Conservation (phyloP, 1,140 invertebrate genomes). For the Pristionchus pacificus region DNA sequence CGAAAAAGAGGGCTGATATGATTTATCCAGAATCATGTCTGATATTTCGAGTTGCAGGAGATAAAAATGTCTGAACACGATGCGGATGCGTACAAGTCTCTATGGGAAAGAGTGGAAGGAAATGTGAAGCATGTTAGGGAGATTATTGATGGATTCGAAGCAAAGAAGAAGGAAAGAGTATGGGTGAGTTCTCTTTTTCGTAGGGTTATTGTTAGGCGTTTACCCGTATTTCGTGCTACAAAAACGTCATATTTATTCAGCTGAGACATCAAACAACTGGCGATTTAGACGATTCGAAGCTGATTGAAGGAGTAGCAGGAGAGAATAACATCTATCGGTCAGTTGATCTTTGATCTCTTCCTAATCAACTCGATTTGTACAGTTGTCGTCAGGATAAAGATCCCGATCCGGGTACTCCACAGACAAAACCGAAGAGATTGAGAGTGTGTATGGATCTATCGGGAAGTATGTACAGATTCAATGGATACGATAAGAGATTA, state of each 20-base stretch:
- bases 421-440: conserved; percentile 82
- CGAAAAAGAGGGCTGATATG: too few species aligned
- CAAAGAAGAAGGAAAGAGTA: conserved; percentile 84
- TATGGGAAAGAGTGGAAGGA: conserved; percentile 71
- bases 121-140: conserved; percentile 67
- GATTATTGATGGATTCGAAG: conserved; percentile 67
- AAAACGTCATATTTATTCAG: not conserved
- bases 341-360: conserved; percentile 50
- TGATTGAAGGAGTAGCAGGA: conserved; percentile 76
- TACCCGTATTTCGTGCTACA: too few species aligned
- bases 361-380: too few species aligned
- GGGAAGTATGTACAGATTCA: conserved; percentile 93
- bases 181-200: conserved; percentile 68
- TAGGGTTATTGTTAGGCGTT: not conserved
- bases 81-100: conserved; percentile 78
- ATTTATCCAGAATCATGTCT: too few species aligned
- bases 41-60: conserved; percentile 77
- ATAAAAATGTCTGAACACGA: conserved; percentile 93
- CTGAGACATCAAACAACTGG: conserved; percentile 77
- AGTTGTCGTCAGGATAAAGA: conserved; percentile 59
- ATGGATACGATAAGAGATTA: conserved; percentile 84
- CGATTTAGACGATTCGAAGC: conserved; percentile 87
- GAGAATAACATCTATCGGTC: conserved; percentile 80
- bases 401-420: conserved; percentile 77
- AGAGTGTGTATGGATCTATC: conserved; percentile 84